Evolutionary conservation across 2,888 invertebrate species (phyloP), one percentile per base, ranked within the genome.

Genomic region (Amphipyra tragopoginis): DNA sequence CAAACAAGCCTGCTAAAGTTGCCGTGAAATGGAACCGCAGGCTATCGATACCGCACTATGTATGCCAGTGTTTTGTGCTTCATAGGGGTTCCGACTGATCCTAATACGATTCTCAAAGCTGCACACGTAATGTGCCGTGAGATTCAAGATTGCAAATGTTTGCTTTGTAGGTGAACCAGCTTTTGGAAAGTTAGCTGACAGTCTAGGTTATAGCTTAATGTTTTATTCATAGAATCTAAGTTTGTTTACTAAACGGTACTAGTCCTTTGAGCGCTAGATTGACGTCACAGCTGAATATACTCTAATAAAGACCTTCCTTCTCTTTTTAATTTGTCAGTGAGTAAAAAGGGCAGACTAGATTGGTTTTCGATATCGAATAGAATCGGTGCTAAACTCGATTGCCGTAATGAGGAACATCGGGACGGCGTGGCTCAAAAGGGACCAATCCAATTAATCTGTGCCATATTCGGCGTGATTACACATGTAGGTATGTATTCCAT

Each of bases 391-490:
- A 75, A 73, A 73, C 75, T 78, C 62, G 77, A 77, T 78, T 81
- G 68, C 61, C 72, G 75, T 74, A 80, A 79, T 79, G 79, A 79
- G 76, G 77, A 74, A 77, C 81, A 77, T 80, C 72, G 78, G 78
- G 75, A 59, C 71, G 72, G 36, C 43, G 66, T 64, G 71, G 71
- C 69, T 65, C 82, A 81, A 81, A 77, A 81, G 83, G 83, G 86
- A 80, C 74, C 75, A 75, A 85, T 87, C 87, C 89, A 90, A 90
- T 90, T 89, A 90, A 84, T 80, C 82, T 75, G 80, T 68, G 81
- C 81, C 83, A 83, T 85, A 89, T 88, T 86, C 84, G 78, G 72
- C 72, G 83, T 83, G 83, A 90, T 90, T 86, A 87, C 86, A 87
- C 86, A 80, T 29, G 29, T 29, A 65, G 77, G 2, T 21, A 21